These are phyloP conservation scores for Metalampra italica DNA, from an alignment of 2,888 invertebrate genomes.

Conservation along the genomic window DNA sequence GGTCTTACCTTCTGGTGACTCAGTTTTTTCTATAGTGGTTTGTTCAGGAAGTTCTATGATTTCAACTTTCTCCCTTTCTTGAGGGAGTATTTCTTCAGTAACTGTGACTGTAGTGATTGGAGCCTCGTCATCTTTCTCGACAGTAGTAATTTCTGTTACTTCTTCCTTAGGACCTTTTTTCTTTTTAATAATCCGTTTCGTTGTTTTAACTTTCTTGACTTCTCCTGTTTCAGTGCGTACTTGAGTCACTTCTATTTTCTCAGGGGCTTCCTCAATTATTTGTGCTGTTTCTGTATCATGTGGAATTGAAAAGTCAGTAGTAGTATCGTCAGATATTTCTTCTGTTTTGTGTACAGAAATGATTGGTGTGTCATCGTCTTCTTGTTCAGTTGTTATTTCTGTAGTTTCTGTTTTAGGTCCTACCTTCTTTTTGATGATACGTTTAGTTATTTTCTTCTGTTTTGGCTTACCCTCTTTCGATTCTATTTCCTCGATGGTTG, in stretches of 20 bases:
- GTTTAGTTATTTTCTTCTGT: conserved; percentile 22
- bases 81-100: conserved; percentile 36
- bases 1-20: conserved; percentile 15
- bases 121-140: conserved; percentile 19
- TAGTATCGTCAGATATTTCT: conserved; percentile 24
- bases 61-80: conserved; percentile 8
- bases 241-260: conserved; percentile 26
- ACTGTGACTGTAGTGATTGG: conserved; percentile 20
- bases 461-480: conserved; percentile 19
- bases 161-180: conserved; percentile 14
- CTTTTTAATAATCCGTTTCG: conserved; percentile 25
- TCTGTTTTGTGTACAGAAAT: conserved; percentile 27
- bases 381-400: conserved; percentile 21
- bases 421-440: conserved; percentile 55
- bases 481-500: conserved; percentile 15
- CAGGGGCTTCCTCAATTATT: conserved; percentile 30
- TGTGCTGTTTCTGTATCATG: conserved; percentile 15
- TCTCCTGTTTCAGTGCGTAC: conserved; percentile 15
- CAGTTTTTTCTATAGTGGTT: conserved; percentile 23
- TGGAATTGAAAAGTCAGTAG: conserved; percentile 27
- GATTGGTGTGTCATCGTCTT: conserved; percentile 24
- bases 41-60: conserved; percentile 44
- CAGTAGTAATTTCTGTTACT: conserved; percentile 20
- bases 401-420: conserved; percentile 32
- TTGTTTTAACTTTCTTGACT: conserved; percentile 16